Evolutionary conservation across 1,140 invertebrate species (phyloP).

Genomic region (Mamestra configurata): DNA sequence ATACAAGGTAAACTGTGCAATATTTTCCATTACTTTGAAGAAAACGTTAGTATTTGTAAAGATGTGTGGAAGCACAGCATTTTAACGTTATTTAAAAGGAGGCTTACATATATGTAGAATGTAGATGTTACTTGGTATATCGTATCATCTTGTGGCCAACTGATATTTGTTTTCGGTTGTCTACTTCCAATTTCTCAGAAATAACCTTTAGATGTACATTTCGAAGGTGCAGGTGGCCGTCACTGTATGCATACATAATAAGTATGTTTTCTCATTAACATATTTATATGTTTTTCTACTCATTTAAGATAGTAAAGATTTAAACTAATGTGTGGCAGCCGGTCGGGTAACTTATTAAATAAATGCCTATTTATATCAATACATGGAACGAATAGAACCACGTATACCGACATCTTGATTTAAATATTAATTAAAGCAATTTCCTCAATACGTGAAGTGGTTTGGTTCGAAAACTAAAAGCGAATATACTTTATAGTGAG

Average conservation of each 20-base stretch:
- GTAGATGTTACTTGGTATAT: too few species aligned
- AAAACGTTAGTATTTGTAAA: too few species aligned
- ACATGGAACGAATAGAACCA: background rate
- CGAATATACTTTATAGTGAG: background rate
- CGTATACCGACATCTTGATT: background rate
- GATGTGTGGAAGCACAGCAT: too few species aligned
- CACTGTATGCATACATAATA: background rate
- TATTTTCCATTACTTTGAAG: too few species aligned
- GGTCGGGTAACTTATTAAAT: too few species aligned
- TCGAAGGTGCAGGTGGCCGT: background rate
- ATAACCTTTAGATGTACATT: background rate
- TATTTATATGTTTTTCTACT: background rate
- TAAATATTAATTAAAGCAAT: constrained; percentile 2
- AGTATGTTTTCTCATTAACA: background rate
- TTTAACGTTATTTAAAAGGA: too few species aligned
- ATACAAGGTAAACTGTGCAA: too few species aligned
- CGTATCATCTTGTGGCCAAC: background rate
- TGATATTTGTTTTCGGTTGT: too few species aligned
- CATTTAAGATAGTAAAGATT: too few species aligned
- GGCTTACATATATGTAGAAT: too few species aligned
- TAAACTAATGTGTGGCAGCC: too few species aligned
- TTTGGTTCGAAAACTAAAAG: background rate
- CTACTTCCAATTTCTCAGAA: constrained; percentile 1
- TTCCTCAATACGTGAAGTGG: background rate
- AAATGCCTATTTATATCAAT: background rate